Base-by-base conservation (phyloP, 2,797 vertebrate genomes). In the Phalloptychus januarius region DNA sequence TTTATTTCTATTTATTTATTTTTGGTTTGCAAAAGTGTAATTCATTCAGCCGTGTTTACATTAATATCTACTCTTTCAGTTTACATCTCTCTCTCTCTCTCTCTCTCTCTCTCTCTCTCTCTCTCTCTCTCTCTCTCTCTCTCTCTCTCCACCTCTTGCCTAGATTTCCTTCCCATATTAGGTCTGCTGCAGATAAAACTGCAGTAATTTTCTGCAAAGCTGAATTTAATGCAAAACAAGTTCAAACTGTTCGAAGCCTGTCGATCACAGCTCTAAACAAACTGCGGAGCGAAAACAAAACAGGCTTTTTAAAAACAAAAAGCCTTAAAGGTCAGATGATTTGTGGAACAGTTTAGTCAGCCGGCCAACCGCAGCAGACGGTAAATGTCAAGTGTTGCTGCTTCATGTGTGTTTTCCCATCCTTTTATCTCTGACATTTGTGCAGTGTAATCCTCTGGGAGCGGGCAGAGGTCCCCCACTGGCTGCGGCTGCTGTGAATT, bases 301-400 rank as follows among this genome's bases (percentile, higher is more conserved):
- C 67, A 16, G 6, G 1, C 77, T 54, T 76, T 80, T 85, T 81
- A 33, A 86, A 86, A 83, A 79, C 77, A 79, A 80, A 77, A n/a
- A 11, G 50, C 71, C 67, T 82, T 50, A 91, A 91, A 93, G 91
- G 91, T 92, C 90, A 87, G 82, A 77, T 81, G 81, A 79, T 87
- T 88, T 88, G 84, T 85, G 78, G 72, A 86, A 74, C 77, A 71
- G 85, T 61, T 79, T 36, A 79, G 86, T 90, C 87, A 89, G 91
- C 91, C 83, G 87, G 72, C 73, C 75, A 12, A 85, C n/a, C 82
- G 1, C 83, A 78, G 86, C 80, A 7, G 12, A 58, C 36, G 61
- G 77, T 84, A 90, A 94, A 93, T 94, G 93, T 92, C 94, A 94
- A 92, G 90, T 91, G 88, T 86, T 87, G 87, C 88, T 45, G 83